Conservation (phyloP, 2,113 vertebrate species). For the Clinocottus analis region DNA sequence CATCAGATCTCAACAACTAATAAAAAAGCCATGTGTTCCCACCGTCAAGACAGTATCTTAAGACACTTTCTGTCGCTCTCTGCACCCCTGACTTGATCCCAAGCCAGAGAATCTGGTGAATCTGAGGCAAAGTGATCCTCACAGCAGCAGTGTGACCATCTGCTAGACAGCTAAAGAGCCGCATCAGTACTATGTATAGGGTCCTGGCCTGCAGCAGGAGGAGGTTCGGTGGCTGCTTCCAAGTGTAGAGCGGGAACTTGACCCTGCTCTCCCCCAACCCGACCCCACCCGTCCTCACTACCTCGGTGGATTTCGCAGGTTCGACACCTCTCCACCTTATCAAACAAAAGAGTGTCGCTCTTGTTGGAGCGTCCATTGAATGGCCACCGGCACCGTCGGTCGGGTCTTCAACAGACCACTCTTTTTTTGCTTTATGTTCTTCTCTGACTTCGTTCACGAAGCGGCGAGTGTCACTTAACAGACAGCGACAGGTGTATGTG, state of each 20-base stretch:
- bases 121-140: slow-evolving; percentile 83
- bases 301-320: slow-evolving; percentile 8
- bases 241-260: slow-evolving; percentile 71
- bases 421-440: neutral
- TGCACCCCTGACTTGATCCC: slow-evolving; percentile 66
- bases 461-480: slow-evolving; percentile 26
- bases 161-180: slow-evolving; percentile 84
- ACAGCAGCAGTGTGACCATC: slow-evolving; percentile 81
- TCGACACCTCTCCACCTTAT: neutral
- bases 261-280: slow-evolving; percentile 63
- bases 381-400: neutral
- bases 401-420: neutral
- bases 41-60: slow-evolving; percentile 37
- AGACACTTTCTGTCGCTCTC: slow-evolving; percentile 54
- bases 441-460: slow-evolving; percentile 6
- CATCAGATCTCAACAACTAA: slow-evolving; percentile 45
- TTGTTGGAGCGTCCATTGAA: slow-evolving; percentile 3
- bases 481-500: slow-evolving; percentile 71
- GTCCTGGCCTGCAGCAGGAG: slow-evolving; percentile 55
- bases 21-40: slow-evolving; percentile 12
- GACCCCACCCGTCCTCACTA: slow-evolving; percentile 30
- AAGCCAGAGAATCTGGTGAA: slow-evolving; percentile 78
- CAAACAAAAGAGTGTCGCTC: slow-evolving; percentile 1
- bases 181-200: slow-evolving; percentile 88
- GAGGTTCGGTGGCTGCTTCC: slow-evolving; percentile 67